Percentiles rank a stretch among this genome's conserved stretches.
phyloP scores from a whole-genome alignment of 1,140 invertebrate species.

The Drosophila suzukii region DNA sequence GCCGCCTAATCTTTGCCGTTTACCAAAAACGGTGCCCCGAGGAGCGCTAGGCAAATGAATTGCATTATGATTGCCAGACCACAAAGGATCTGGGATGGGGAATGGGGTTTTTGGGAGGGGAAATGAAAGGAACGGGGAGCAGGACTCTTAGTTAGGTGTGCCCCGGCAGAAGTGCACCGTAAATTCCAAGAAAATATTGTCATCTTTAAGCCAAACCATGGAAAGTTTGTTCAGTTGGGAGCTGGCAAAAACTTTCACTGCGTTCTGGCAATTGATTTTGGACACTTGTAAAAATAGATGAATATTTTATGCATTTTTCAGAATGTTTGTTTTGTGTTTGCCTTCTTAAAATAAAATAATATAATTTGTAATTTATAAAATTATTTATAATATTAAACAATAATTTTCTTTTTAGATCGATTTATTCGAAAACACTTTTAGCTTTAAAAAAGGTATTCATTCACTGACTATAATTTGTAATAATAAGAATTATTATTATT shows the following conservation, averaged over 20 bases:
- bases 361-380: neutral
- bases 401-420: no score
- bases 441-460: no score
- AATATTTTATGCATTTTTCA: neutral
- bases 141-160: conserved; percentile 9
- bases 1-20: conserved; percentile 79
- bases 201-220: conserved; percentile 19
- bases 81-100: conserved; percentile 27
- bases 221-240: conserved; percentile 32
- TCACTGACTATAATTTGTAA: no score
- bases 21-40: conserved; percentile 76
- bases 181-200: conserved; percentile 50
- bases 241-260: conserved; percentile 7
- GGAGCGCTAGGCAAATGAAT: conserved; percentile 74
- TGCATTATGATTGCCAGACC: conserved; percentile 73
- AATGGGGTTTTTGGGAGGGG: neutral
- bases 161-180: conserved; percentile 32
- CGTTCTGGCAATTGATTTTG: conserved; percentile 27
- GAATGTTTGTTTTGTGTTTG: no score
- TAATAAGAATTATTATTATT: no score
- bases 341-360: neutral
- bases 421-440: no score
- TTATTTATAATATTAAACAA: no score
- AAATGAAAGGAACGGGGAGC: no score
- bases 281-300: neutral